phyloP scores from a whole-genome alignment of 2,113 vertebrate genomes.

The Anthoscopus minutus region DNA sequence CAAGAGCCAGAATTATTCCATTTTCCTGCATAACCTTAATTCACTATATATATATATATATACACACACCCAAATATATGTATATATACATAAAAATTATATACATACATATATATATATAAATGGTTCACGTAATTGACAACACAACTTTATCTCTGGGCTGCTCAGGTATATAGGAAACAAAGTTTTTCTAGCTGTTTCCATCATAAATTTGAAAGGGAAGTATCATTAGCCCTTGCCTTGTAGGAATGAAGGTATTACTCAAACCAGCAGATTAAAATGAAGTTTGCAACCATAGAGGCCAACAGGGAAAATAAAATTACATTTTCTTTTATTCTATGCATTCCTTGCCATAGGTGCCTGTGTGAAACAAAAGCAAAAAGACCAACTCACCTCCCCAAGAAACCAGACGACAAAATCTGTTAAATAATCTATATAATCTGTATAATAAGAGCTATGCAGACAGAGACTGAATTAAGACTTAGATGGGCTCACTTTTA shows the following conservation, averaged over 20 bases:
- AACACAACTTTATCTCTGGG: neutral
- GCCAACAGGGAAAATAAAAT: neutral
- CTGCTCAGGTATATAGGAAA: neutral
- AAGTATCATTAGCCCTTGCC: neutral
- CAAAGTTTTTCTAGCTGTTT: neutral
- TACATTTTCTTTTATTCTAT: neutral
- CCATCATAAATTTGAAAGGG: neutral
- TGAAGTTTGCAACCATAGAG: neutral
- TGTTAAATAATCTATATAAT: neutral
- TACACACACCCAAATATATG: neutral
- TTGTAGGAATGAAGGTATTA: neutral
- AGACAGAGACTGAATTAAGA: neutral
- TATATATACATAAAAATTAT: neutral
- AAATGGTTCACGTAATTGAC: neutral
- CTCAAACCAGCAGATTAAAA: neutral
- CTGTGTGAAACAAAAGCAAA: neutral
- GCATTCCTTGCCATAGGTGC: neutral
- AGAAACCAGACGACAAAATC: neutral
- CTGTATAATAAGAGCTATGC: neutral
- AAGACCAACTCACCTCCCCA: neutral
- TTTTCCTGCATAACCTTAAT: neutral
- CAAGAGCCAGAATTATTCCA: neutral
- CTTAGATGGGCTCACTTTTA: neutral
- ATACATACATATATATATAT: neutral
- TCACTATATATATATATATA: neutral